Evolutionary conservation across 2,888 invertebrate genomes (phyloP).

Genomic region (Athripsodes cinereus): DNA sequence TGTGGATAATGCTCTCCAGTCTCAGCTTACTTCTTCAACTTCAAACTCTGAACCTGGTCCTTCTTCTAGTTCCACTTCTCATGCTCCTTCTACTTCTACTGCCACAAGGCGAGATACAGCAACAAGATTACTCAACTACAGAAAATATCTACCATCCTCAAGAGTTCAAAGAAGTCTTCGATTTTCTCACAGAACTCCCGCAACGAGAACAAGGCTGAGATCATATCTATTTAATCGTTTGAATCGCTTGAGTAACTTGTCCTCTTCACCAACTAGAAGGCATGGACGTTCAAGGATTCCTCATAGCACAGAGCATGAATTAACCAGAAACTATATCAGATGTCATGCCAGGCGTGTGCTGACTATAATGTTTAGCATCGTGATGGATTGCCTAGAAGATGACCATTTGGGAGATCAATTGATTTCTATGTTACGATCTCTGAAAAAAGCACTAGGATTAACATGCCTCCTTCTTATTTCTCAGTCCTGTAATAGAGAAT

Average conservation of each 20-base stretch:
- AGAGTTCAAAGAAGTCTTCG: conserved; percentile 4
- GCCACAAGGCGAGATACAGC: neutral
- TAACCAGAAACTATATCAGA: conserved; percentile 45
- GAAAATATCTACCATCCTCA: conserved; percentile 12
- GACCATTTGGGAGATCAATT: conserved; percentile 44
- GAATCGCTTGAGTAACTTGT: conserved; percentile 1
- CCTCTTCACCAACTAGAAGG: neutral
- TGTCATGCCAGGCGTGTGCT: conserved; percentile 48
- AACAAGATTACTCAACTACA: neutral
- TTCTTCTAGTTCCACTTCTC: neutral
- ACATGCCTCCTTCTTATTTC: conserved; percentile 47
- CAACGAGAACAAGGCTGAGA: conserved; percentile 7
- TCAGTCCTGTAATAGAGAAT: conserved; percentile 33
- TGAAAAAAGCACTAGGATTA: conserved; percentile 45
- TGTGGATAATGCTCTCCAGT: neutral
- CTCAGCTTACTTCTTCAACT: neutral
- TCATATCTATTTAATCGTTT: conserved; percentile 14
- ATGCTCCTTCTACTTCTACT: conserved; percentile 9
- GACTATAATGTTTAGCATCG: conserved; percentile 49
- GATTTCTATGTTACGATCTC: conserved; percentile 42
- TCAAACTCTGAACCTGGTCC: neutral
- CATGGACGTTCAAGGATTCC: conserved; percentile 22
- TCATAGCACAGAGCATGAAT: conserved; percentile 39
- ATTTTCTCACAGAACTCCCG: conserved; percentile 5
- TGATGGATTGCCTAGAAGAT: conserved; percentile 50